phyloP scores from a whole-genome alignment of 2,113 vertebrate genomes.

The Brachyistius frenatus region DNA sequence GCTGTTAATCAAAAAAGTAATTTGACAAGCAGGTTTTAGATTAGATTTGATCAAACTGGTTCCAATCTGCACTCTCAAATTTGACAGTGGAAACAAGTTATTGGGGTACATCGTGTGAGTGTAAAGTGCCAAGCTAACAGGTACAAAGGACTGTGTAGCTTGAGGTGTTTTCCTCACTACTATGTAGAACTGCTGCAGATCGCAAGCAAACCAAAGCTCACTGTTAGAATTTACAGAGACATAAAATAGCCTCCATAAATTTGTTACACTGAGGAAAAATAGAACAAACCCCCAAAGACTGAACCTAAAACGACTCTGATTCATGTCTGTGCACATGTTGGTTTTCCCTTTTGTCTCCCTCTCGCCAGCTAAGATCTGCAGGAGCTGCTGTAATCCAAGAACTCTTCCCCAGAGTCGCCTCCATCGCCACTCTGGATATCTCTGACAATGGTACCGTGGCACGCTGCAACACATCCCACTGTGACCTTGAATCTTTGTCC shows the following conservation, averaged over 20 bases:
- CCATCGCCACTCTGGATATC: constrained; percentile 87
- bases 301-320: constrained; percentile 51
- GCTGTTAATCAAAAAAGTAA: background rate
- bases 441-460: constrained; percentile 88
- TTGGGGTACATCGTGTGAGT: background rate
- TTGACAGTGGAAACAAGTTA: background rate
- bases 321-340: constrained; percentile 48
- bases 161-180: background rate
- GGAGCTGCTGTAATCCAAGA: constrained; percentile 90
- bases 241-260: constrained; percentile 40
- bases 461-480: constrained; percentile 24
- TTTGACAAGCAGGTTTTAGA: background rate
- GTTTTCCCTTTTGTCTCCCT: constrained; percentile 20
- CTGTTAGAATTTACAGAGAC: constrained; percentile 2
- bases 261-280: constrained; percentile 49
- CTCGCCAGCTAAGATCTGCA: constrained; percentile 84
- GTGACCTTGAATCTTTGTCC: constrained; percentile 53
- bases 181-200: constrained; percentile 30
- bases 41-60: background rate
- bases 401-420: constrained; percentile 86
- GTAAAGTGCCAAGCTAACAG: constrained; percentile 8
- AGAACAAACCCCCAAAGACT: constrained; percentile 55
- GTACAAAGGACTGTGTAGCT: background rate
- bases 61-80: background rate
- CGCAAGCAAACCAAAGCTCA: constrained; percentile 28